phyloP scores from a whole-genome alignment of 1,140 invertebrate genomes.

The Sipha flava region DNA sequence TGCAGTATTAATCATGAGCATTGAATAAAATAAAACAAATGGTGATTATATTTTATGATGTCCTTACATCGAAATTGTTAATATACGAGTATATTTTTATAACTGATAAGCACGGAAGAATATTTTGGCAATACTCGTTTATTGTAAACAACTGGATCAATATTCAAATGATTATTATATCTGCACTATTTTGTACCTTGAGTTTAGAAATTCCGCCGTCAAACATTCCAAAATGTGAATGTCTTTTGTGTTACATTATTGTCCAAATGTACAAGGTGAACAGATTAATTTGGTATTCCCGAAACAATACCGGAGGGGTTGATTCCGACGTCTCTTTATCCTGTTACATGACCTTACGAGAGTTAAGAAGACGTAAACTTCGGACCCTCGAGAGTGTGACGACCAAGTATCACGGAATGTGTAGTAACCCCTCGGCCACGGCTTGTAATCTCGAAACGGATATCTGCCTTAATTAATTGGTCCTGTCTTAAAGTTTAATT shows the following conservation, averaged over 20 bases:
- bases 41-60: no score
- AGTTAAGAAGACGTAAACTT: constrained; percentile 22
- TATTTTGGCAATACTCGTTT: no score
- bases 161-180: no score
- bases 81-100: no score
- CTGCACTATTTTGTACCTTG: no score
- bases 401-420: neutral
- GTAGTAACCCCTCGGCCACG: constrained; percentile 18
- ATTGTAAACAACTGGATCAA: no score
- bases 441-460: constrained; percentile 9
- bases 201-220: no score
- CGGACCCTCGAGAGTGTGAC: constrained; percentile 3
- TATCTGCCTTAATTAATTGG: constrained; percentile 28
- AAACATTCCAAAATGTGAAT: neutral
- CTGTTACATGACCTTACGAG: neutral
- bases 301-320: neutral
- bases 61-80: no score
- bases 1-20: no score
- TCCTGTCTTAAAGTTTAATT: constrained; percentile 31
- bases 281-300: neutral
- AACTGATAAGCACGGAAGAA: no score
- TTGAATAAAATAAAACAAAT: no score
- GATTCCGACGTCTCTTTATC: neutral
- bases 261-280: neutral
- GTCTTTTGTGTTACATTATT: neutral